Conservation (phyloP, 2,113 vertebrate genomes). For the Gopherus evgoodei region DNA sequence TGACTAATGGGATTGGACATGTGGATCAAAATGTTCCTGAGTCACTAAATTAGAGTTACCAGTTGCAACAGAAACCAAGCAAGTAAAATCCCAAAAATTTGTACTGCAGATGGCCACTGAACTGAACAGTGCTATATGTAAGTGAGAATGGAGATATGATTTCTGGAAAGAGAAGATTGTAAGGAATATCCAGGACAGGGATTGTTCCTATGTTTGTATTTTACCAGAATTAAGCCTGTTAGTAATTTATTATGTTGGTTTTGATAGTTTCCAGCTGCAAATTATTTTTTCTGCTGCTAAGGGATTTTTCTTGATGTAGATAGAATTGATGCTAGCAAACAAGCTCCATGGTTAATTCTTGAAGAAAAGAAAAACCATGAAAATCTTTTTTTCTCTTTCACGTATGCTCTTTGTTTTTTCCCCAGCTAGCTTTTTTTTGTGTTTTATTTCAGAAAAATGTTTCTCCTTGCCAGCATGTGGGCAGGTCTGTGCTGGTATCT, state of each 20-base stretch:
- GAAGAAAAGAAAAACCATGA: background rate
- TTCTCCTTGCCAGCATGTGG: background rate
- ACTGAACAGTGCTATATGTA: background rate
- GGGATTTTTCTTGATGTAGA: background rate
- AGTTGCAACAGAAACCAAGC: background rate
- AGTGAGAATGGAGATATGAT: background rate
- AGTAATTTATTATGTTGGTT: background rate
- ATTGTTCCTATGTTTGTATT: background rate
- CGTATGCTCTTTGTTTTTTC: background rate
- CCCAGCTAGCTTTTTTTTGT: background rate
- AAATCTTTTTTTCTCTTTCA: background rate
- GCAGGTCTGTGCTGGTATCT: background rate
- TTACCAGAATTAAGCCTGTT: background rate
- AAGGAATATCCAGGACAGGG: fast-evolving
- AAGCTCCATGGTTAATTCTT: background rate
- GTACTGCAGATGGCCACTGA: background rate
- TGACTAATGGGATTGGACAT: constrained; percentile 51
- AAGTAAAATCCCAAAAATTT: background rate
- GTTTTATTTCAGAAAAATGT: background rate
- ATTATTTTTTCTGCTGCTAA: background rate
- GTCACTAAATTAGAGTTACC: constrained; percentile 16
- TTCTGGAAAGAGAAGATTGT: background rate
- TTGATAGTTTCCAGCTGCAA: constrained; percentile 24
- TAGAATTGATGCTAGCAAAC: background rate
- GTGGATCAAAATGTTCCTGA: constrained; percentile 53